These are phyloP conservation scores for Zaprionus lachaisei DNA, from an alignment of 1,140 invertebrate genomes.

Conservation along the genomic window DNA sequence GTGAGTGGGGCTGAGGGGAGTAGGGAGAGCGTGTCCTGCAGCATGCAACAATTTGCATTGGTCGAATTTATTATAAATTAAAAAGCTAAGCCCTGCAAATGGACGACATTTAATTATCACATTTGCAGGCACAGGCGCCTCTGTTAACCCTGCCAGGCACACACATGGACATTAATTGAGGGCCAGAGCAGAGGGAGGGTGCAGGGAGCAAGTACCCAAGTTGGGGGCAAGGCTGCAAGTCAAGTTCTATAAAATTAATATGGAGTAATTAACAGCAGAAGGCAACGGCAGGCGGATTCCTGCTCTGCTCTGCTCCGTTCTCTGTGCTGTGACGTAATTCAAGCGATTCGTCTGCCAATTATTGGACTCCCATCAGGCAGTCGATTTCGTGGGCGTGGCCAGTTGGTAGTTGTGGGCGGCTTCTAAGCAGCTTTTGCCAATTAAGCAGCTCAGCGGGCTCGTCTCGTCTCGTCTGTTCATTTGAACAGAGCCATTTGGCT, in stretches of 20 bases:
- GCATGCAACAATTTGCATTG: slow-evolving; percentile 39
- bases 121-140: slow-evolving; percentile 35
- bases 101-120: slow-evolving; percentile 75
- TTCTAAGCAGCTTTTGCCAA: slow-evolving; percentile 73
- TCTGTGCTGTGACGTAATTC: slow-evolving; percentile 54
- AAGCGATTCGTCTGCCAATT: slow-evolving; percentile 28
- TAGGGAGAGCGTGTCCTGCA: not conserved
- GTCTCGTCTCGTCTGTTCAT: slow-evolving; percentile 21
- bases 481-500: too few relatives aligned
- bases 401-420: slow-evolving; percentile 25
- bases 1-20: not conserved
- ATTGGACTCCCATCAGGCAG: slow-evolving; percentile 13
- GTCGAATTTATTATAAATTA: slow-evolving; percentile 75
- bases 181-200: not conserved
- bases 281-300: not conserved
- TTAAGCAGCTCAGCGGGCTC: slow-evolving; percentile 65
- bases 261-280: slow-evolving; percentile 77
- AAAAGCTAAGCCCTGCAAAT: slow-evolving; percentile 73
- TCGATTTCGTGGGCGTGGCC: slow-evolving; percentile 58
- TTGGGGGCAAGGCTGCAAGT: not conserved
- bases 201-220: not conserved
- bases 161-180: slow-evolving; percentile 79
- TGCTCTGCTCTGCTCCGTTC: too few relatives aligned
- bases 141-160: slow-evolving; percentile 73
- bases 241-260: slow-evolving; percentile 78